These are phyloP conservation scores for Gopherus evgoodei DNA, from an alignment of 2,113 vertebrate genomes.

Conservation along the genomic window DNA sequence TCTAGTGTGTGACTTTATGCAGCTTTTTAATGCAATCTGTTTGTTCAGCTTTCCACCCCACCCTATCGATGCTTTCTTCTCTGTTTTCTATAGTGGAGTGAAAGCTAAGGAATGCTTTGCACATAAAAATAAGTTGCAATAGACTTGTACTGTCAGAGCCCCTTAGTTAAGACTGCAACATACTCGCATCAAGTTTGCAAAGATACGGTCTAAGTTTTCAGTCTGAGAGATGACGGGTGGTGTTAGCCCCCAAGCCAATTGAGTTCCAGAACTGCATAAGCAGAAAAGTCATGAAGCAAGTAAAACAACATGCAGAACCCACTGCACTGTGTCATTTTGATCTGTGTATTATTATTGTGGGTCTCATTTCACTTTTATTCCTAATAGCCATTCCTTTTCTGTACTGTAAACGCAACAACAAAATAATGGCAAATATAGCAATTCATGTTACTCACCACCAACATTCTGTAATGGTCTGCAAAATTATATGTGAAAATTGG, in stretches of 20 bases:
- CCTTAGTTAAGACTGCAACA: neutral
- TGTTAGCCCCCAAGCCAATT: neutral
- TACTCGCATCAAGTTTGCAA: neutral
- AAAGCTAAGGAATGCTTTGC: neutral
- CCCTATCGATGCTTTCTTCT: neutral
- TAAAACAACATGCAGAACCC: neutral
- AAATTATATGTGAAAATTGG: neutral
- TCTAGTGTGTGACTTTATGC: neutral
- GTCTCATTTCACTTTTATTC: neutral
- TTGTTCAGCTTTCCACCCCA: neutral
- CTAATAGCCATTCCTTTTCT: neutral
- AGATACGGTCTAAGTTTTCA: neutral
- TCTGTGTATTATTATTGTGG: neutral
- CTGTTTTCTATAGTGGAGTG: fast-evolving
- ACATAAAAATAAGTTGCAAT: neutral
- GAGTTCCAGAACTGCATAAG: neutral
- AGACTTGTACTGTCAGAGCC: neutral
- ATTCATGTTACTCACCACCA: neutral
- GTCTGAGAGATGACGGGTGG: neutral
- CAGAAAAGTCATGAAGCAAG: neutral
- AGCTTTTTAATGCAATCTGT: neutral
- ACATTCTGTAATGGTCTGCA: neutral
- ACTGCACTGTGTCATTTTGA: neutral
- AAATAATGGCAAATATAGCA: neutral
- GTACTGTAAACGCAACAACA: neutral